Evolutionary conservation across 1,140 invertebrate genomes (phyloP).

Genomic region (Varroa destructor): DNA sequence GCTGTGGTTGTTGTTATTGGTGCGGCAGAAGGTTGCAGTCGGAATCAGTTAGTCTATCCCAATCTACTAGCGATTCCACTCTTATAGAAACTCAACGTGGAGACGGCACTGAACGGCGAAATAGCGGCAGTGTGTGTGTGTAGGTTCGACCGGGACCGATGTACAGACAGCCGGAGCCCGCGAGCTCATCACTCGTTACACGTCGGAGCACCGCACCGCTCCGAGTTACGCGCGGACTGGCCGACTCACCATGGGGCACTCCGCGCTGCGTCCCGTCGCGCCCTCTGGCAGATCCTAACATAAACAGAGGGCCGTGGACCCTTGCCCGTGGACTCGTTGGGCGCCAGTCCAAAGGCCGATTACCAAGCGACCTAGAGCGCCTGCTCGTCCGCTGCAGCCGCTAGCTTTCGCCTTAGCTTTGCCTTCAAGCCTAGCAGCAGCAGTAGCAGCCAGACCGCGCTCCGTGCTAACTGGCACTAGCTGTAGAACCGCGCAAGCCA

Average conservation of each 20-base stretch:
- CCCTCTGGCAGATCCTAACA: conserved; percentile 20
- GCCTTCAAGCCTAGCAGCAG: neutral
- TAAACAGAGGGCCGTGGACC: conserved; percentile 8
- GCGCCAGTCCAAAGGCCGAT: neutral
- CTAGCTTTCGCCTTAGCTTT: neutral
- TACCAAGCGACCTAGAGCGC: neutral
- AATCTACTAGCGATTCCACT: too few relatives aligned
- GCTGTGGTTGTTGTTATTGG: too few relatives aligned
- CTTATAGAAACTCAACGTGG: too few relatives aligned
- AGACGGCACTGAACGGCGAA: too few relatives aligned
- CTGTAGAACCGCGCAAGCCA: too few relatives aligned
- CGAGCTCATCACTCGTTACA: too few relatives aligned
- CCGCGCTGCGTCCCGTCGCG: neutral
- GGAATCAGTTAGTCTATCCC: too few relatives aligned
- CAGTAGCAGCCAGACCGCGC: neutral
- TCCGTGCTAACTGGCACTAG: too few relatives aligned
- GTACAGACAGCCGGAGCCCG: too few relatives aligned
- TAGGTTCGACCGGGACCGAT: too few relatives aligned
- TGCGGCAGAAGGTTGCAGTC: too few relatives aligned
- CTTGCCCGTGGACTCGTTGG: neutral
- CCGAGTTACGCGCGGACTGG: conserved; percentile 25
- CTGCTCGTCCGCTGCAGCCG: neutral
- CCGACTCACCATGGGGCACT: conserved; percentile 13
- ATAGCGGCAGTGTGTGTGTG: too few relatives aligned
- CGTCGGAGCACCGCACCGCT: conserved; percentile 23